Evolutionary conservation across 2,888 invertebrate genomes (phyloP).

Genomic region (Andricus quercusramuli): DNA sequence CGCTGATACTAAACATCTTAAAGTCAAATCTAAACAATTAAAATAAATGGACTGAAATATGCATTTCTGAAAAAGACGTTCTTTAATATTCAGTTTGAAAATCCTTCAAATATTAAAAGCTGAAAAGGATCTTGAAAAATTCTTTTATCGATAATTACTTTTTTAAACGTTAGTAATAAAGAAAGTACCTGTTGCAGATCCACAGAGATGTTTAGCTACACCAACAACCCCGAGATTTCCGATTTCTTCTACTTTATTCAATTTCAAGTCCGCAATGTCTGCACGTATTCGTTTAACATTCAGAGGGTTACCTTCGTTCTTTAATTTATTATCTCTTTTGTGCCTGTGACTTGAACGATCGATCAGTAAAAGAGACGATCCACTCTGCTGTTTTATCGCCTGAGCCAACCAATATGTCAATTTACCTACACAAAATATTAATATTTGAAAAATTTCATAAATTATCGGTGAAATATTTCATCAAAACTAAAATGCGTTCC

Average conservation of each 20-base stretch:
- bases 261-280: slow-evolving; percentile 89
- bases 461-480: slow-evolving; percentile 2
- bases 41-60: too few species aligned
- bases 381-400: slow-evolving; percentile 80
- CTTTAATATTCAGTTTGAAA: too few species aligned
- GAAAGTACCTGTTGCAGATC: slow-evolving; percentile 88
- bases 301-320: slow-evolving; percentile 75
- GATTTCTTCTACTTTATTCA: slow-evolving; percentile 81
- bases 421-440: slow-evolving; percentile 81
- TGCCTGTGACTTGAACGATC: slow-evolving; percentile 91
- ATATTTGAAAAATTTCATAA: slow-evolving; percentile 8
- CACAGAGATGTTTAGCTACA: slow-evolving; percentile 94
- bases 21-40: slow-evolving; percentile 83
- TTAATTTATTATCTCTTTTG: slow-evolving; percentile 86
- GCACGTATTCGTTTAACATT: slow-evolving; percentile 85
- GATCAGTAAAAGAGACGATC: slow-evolving; percentile 84
- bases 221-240: slow-evolving; percentile 81
- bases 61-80: too few species aligned
- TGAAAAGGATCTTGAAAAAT: too few species aligned
- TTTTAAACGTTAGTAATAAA: too few species aligned
- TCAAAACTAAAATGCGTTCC: background rate
- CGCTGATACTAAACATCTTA: slow-evolving; percentile 83
- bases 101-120: too few species aligned
- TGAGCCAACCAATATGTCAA: slow-evolving; percentile 88
- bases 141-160: too few species aligned